Base-by-base conservation (phyloP, 2,797 vertebrate species). In the Spinus olivaceus region DNA sequence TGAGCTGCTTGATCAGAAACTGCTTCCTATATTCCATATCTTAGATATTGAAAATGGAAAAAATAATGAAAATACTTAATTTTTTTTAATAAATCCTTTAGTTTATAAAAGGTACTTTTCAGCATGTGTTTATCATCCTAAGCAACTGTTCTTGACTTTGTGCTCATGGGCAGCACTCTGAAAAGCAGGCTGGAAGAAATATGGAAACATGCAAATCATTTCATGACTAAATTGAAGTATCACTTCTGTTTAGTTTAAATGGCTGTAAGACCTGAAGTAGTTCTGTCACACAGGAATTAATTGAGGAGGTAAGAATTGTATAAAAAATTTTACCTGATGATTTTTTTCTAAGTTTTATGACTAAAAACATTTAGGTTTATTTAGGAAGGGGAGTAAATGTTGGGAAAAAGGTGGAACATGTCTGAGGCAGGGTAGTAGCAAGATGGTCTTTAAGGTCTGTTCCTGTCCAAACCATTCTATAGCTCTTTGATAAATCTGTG, bases 11-110 rank as follows among this genome's bases (percentile, higher is more conserved):
- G 16, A 42, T 63, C 46, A 77, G 44, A 49, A 90, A 47, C 15
- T 61, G 9, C 14, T 66, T 16, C 12, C 5, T 53, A 4, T 74
- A 64, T 92, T 39, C 15, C 0, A 0, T 35, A 63, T 70, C 33
- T 90, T 18, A 70, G 25, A 28, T 73, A 10, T 70, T 70, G 61
- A 81, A 94, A 82, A 72, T 27, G 5, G 35, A 56, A 72, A 86
- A 51, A 2, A 12, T 4, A 1, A 11, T 22, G 16, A 9, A 81
- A 37, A 33, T 8, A 27, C 32, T 22, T 19, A 35, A 11, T 39
- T 54, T 8, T 60, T 23, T 57, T 60, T 15, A 5, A 63, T 72
- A 59, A 76, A 35, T 59, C 6, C 7, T 64, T 3, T 65, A 33
- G 3, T 18, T 57, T 64, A 27, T 47, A 27, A 49, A 84, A 88